Conservation (phyloP, 1,140 invertebrate species). For the Philotrypesis tridentata region DNA sequence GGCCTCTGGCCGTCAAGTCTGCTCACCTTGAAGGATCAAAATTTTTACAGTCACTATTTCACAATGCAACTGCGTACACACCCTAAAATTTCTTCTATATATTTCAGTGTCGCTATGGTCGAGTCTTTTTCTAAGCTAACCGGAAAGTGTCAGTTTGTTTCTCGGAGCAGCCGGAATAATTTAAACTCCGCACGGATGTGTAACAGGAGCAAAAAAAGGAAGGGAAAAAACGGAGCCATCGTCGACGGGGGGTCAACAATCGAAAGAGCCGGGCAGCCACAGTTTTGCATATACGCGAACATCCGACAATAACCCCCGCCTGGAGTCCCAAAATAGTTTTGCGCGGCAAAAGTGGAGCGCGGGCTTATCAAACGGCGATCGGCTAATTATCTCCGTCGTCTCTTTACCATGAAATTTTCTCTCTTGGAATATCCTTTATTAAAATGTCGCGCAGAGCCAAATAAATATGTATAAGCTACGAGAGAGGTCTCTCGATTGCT, state of each 20-base stretch:
- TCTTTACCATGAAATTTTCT: not conserved
- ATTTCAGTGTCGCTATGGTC: too few relatives aligned
- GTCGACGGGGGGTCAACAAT: not conserved
- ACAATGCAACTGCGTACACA: too few relatives aligned
- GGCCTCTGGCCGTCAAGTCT: too few relatives aligned
- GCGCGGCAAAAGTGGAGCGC: conserved; percentile 5
- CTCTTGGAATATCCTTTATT: not conserved
- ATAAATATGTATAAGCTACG: not conserved
- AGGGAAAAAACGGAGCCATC: not conserved
- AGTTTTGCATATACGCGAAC: not conserved
- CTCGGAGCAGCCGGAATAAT: conserved; percentile 14
- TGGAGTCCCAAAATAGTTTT: not conserved
- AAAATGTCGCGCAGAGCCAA: not conserved
- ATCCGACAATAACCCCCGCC: not conserved
- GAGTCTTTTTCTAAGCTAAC: too few relatives aligned
- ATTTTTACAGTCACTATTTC: too few relatives aligned
- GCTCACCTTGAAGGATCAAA: too few relatives aligned
- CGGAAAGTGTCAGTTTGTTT: too few relatives aligned
- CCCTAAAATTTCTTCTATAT: too few relatives aligned
- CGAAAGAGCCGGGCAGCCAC: not conserved
- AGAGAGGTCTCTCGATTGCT: not conserved
- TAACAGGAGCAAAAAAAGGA: too few relatives aligned
- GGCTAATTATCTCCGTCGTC: not conserved
- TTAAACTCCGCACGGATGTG: not conserved
- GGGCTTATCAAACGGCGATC: not conserved